Conservation (phyloP, 2,888 invertebrate species). For the Yponomeuta malinellus region DNA sequence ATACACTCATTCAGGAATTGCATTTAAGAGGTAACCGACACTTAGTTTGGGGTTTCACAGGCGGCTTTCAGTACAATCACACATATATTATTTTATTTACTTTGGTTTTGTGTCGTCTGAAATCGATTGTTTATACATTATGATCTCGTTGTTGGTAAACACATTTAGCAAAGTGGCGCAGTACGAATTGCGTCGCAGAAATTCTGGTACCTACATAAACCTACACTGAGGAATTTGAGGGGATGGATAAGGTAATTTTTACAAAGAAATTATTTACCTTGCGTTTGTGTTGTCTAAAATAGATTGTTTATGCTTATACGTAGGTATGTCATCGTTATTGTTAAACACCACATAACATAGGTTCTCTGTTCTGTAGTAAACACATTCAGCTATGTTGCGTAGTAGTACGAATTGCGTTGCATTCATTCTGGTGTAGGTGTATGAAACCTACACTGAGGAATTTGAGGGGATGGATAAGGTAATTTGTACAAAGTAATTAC, state of each 20-base stretch:
- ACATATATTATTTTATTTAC: neutral
- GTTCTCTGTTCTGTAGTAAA: neutral
- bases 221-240: neutral
- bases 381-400: neutral
- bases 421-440: neutral
- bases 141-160: neutral
- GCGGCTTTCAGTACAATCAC: neutral
- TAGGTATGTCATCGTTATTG: neutral
- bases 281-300: neutral
- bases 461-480: neutral
- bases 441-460: neutral
- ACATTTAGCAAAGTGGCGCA: neutral
- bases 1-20: too few relatives aligned
- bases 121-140: neutral
- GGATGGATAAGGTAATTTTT: neutral
- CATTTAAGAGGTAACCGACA: too few relatives aligned
- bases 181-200: neutral
- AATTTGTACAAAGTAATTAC: neutral
- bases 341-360: too few relatives aligned
- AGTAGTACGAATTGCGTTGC: neutral
- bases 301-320: neutral
- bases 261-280: neutral
- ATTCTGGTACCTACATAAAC: neutral
- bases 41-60: too few relatives aligned
- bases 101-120: neutral